Base-by-base conservation (phyloP, 2,888 invertebrate species). In the Lamellibrachia columna region DNA sequence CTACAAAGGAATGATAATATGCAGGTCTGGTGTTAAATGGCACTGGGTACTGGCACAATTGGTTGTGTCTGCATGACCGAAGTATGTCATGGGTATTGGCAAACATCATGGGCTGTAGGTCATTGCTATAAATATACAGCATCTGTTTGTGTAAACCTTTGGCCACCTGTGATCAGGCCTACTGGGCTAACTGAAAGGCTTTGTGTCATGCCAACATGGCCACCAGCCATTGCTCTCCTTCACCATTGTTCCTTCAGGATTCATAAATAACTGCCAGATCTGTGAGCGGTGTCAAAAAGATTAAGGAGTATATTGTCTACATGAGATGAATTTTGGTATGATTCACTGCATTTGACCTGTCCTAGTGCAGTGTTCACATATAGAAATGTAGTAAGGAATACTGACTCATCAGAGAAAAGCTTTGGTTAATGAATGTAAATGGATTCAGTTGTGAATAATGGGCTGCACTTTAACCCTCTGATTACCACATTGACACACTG, bases 1-100 rank as follows among this genome's bases (percentile, higher is more conserved):
- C 75, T 75, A 75, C 75, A 75, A 75, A 22, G 75, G 75, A 75
- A 75, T 75, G 75, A 75, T 75, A 75, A 75, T 75, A 75, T 75
- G 75, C 75, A 15, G 75, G 22, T 55, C 55, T 55, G 55, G 8
- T 9, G 55, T 9, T 9, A 55, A 55, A 55, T 55, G 55, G 9
- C 3, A 9, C 40, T 75, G 75, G 75, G 22, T 75, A n/a, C n/a
- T 22, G 75, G 22, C 75, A 15, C 15, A 75, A 75, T 22, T n/a
- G 75, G 75, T 75, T 75, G 75, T 75, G 75, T 75, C 75, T 75
- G 75, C 75, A 55, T n/a, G n/a, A 75, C 22, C 22, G 22, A 75
- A 22, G 75, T 75, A 75, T 75, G 22, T 75, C 75, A 22, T 75
- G 75, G 75, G 75, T 75, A 22, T 75, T 75, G 75, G 75, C 75